Evolutionary conservation across 2,113 vertebrate genomes (phyloP).

Genomic region (Synodontis membranacea): DNA sequence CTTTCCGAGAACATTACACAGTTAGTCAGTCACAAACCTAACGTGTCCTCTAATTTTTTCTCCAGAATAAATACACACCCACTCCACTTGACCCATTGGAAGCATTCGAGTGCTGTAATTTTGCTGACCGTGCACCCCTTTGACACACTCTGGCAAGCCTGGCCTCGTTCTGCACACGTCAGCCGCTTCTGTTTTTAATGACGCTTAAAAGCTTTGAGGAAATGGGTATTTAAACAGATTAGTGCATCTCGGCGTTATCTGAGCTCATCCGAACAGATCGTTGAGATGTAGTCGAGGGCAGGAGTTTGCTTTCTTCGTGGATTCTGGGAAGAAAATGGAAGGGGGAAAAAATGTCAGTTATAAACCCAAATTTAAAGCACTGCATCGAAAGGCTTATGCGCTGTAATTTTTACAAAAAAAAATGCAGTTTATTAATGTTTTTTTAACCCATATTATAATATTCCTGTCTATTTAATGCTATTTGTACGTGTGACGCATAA

Average conservation of each 20-base stretch:
- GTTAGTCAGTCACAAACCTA: too few relatives aligned
- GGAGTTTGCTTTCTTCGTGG: not conserved
- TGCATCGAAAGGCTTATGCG: not conserved
- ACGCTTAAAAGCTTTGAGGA: not conserved
- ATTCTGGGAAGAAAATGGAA: not conserved
- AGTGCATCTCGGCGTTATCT: not conserved
- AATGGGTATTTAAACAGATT: not conserved
- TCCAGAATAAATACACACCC: not conserved
- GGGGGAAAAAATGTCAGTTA: not conserved
- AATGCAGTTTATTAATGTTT: too few relatives aligned
- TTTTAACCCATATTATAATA: too few relatives aligned
- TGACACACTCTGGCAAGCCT: not conserved
- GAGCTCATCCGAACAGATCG: not conserved
- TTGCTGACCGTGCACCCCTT: not conserved
- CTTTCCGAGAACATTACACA: too few relatives aligned
- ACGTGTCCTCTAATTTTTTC: too few relatives aligned
- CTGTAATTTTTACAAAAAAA: not conserved
- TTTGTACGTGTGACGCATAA: too few relatives aligned
- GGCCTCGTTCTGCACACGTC: slow-evolving; percentile 16
- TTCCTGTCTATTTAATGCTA: too few relatives aligned
- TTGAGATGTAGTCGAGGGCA: not conserved
- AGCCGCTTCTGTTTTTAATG: not conserved
- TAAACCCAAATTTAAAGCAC: not conserved
- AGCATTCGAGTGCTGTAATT: not conserved
- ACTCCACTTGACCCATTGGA: not conserved